A percentile compares a stretch with the other conserved stretches of the same genome.
Evolutionary conservation across 2,113 vertebrate species (phyloP).

Genomic region (Rhinolophus sinicus): DNA sequence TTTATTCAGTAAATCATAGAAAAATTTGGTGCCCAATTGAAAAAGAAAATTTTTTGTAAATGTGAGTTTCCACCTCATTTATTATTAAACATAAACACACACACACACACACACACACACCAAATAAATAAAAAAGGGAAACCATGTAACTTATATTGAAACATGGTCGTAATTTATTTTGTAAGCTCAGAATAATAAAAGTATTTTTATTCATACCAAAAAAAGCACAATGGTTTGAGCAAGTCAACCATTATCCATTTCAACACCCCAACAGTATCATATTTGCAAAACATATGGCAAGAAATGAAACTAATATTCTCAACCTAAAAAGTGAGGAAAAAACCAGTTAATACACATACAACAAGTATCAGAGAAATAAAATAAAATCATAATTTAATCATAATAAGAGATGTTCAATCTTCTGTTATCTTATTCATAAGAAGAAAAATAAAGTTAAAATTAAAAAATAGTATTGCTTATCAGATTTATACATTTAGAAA

Average conservation of each 20-base stretch:
- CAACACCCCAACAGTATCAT: not conserved
- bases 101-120: not conserved
- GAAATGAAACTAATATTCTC: not conserved
- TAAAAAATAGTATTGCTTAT: not conserved
- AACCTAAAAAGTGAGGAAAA: not conserved
- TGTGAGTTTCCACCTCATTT: not conserved
- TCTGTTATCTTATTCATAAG: not conserved
- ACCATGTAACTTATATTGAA: not conserved
- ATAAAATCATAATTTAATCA: not conserved
- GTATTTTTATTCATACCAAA: not conserved
- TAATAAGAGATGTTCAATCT: not conserved
- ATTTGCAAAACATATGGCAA: not conserved
- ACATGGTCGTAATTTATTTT: not conserved
- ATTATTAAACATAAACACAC: not conserved
- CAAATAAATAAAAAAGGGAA: not conserved
- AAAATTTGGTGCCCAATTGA: not conserved
- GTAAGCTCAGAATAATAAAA: not conserved
- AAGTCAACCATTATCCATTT: not conserved
- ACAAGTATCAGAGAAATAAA: not conserved
- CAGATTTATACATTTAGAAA: not conserved
- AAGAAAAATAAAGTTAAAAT: not conserved
- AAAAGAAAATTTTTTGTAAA: not conserved
- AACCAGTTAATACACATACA: not conserved
- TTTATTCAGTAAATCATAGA: not conserved
- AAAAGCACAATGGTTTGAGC: not conserved